Percentiles rank a stretch among this genome's conserved stretches.
These are phyloP conservation scores for Mesorhabditis belari DNA, from an alignment of 2,888 invertebrate genomes.

Conservation along the genomic window DNA sequence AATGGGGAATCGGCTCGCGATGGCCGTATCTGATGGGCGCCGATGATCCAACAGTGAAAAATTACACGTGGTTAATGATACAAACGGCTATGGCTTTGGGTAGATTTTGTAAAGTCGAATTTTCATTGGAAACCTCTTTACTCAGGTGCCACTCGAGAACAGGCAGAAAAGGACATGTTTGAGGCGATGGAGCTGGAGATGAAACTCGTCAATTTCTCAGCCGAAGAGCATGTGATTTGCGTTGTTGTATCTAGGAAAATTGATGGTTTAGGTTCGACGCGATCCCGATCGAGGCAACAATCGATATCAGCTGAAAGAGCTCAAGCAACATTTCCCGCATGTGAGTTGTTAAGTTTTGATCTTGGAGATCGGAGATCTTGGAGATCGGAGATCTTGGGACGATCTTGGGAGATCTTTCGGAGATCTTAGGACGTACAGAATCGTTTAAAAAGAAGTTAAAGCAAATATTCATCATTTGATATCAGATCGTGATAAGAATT, in stretches of 20 bases:
- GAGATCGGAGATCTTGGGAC: no score
- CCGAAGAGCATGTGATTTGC: conserved; percentile 27
- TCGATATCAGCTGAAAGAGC: conserved; percentile 36
- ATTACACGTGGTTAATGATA: conserved; percentile 45
- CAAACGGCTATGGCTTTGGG: conserved; percentile 34
- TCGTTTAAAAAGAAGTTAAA: no score
- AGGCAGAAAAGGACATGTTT: conserved; percentile 35
- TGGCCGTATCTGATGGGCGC: conserved; percentile 42
- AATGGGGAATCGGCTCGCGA: conserved; percentile 44
- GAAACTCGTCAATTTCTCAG: conserved; percentile 41
- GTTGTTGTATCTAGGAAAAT: not conserved
- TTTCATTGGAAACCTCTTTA: not conserved
- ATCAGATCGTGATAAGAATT: no score
- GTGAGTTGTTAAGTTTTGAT: conserved; percentile 16
- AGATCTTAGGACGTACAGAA: no score
- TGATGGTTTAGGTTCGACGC: conserved; percentile 23
- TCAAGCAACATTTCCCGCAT: conserved; percentile 34
- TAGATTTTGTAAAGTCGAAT: conserved; percentile 1
- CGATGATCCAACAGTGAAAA: conserved; percentile 43
- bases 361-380: no score
- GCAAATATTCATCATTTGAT: no score
- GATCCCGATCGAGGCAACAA: conserved; percentile 47
- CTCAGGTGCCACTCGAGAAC: conserved; percentile 32
- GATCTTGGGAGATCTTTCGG: no score
- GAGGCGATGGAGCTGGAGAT: conserved; percentile 47